Percentiles rank a stretch among this genome's conserved stretches.
Conservation (phyloP, 2,888 invertebrate species). For the Archips crataeganus region DNA sequence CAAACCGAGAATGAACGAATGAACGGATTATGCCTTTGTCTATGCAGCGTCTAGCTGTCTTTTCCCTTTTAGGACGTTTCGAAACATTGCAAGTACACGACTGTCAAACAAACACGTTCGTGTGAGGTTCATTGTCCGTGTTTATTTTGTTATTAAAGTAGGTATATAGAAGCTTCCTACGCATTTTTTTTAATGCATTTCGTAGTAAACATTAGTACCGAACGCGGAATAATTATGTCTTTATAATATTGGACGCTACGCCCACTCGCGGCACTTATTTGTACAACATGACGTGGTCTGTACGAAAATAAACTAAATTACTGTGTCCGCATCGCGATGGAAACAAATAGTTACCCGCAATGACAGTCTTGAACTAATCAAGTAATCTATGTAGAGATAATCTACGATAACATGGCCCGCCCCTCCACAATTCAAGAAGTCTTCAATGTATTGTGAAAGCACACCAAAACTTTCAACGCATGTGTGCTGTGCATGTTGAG, state of each 20-base stretch:
- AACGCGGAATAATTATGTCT: conserved; percentile 46
- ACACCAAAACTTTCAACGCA: too few relatives aligned
- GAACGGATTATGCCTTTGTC: conserved; percentile 72
- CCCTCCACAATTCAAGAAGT: too few relatives aligned
- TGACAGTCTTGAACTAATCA: conserved; percentile 29
- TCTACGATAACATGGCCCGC: too few relatives aligned
- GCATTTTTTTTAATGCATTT: conserved; percentile 42
- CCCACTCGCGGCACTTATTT: conserved; percentile 46
- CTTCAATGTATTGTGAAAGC: too few relatives aligned
- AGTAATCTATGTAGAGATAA: not conserved
- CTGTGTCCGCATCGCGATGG: conserved; percentile 37
- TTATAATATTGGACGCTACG: conserved; percentile 41
- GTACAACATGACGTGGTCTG: conserved; percentile 44
- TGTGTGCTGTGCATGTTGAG: too few relatives aligned
- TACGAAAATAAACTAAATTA: conserved; percentile 43
- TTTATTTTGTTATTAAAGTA: conserved; percentile 29
- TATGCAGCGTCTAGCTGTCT: conserved; percentile 54
- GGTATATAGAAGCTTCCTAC: conserved; percentile 30
- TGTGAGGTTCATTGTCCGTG: conserved; percentile 29
- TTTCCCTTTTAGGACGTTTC: conserved; percentile 32
- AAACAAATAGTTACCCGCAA: conserved; percentile 26
- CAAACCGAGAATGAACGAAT: conserved; percentile 62
- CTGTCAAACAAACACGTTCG: conserved; percentile 21
- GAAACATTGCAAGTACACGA: conserved; percentile 30
- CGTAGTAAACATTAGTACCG: conserved; percentile 45